Percentiles rank a stretch among this genome's conserved stretches.
Evolutionary conservation across 2,888 invertebrate species (phyloP).

Genomic region (Lithodes maja): DNA sequence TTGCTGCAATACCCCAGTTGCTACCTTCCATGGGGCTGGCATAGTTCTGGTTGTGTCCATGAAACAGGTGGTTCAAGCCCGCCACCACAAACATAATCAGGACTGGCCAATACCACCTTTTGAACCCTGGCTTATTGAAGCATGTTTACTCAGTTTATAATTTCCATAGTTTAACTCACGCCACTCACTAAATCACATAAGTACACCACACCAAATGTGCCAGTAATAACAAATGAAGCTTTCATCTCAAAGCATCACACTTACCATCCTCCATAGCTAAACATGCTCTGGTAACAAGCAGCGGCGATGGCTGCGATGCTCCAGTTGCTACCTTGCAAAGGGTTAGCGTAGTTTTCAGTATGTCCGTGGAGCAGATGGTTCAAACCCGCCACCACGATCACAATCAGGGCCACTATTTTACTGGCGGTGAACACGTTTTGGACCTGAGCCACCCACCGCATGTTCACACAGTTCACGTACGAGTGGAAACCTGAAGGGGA

Average conservation of each 20-base stretch:
- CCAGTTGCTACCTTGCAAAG: constrained; percentile 83
- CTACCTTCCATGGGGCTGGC: no score
- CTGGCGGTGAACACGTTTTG: constrained; percentile 95
- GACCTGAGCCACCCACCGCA: constrained; percentile 95
- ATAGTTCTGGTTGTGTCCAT: no score
- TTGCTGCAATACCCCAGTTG: no score
- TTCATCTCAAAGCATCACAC: not conserved
- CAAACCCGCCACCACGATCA: constrained; percentile 88
- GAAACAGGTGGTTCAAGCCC: no score
- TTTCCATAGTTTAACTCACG: no score
- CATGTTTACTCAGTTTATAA: no score
- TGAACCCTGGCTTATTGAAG: no score
- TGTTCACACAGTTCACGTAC: constrained; percentile 95
- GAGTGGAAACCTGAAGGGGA: constrained; percentile 83
- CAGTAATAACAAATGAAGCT: no score
- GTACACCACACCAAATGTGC: no score
- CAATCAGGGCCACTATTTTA: constrained; percentile 88
- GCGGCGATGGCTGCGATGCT: constrained; percentile 81
- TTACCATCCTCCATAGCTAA: constrained; percentile 82
- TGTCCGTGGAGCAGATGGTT: constrained; percentile 84
- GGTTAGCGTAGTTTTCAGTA: constrained; percentile 82
- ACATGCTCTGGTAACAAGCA: constrained; percentile 93
- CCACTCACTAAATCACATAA: no score
- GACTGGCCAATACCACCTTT: no score
- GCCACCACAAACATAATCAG: no score